Percentiles rank a stretch among this genome's conserved stretches.
Conservation (phyloP, 2,797 vertebrate genomes). For the Euthynnus affinis region DNA sequence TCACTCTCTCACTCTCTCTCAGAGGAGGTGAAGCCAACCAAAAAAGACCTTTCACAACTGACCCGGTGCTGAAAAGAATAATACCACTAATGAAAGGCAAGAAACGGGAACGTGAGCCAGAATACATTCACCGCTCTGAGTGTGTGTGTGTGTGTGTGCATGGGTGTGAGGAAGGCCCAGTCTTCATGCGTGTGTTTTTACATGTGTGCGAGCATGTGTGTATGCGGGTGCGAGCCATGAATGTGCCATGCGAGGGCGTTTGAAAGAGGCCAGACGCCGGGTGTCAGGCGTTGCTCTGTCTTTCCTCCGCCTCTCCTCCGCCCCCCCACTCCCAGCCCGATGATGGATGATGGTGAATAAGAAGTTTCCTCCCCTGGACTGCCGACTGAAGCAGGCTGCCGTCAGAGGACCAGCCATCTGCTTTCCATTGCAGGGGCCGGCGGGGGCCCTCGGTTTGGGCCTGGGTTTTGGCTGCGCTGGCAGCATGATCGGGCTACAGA, state of each 20-base stretch:
- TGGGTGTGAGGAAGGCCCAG: neutral
- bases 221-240: conserved; percentile 68
- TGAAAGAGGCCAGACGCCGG: conserved; percentile 84
- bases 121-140: conserved; percentile 68
- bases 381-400: conserved; percentile 75
- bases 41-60: conserved; percentile 60
- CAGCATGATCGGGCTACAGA: conserved; percentile 40
- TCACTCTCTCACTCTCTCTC: conserved; percentile 21
- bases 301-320: conserved; percentile 63
- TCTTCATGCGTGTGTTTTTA: conserved; percentile 65
- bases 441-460: conserved; percentile 54
- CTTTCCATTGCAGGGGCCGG: conserved; percentile 82
- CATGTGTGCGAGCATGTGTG: conserved; percentile 55
- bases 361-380: conserved; percentile 86
- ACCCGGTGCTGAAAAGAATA: conserved; percentile 74
- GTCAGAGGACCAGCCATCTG: conserved; percentile 82
- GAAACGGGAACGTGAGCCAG: conserved; percentile 66
- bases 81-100: conserved; percentile 78
- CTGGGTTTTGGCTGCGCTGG: conserved; percentile 59
- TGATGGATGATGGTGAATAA: conserved; percentile 87
- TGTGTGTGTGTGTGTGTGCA: conserved; percentile 16
- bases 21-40: conserved; percentile 34
- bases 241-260: conserved; percentile 78
- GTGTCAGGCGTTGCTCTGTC: conserved; percentile 79
- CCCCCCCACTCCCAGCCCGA: conserved; percentile 53